These are phyloP conservation scores for Hiodon alosoides DNA, from an alignment of 2,113 vertebrate species.

Conservation along the genomic window DNA sequence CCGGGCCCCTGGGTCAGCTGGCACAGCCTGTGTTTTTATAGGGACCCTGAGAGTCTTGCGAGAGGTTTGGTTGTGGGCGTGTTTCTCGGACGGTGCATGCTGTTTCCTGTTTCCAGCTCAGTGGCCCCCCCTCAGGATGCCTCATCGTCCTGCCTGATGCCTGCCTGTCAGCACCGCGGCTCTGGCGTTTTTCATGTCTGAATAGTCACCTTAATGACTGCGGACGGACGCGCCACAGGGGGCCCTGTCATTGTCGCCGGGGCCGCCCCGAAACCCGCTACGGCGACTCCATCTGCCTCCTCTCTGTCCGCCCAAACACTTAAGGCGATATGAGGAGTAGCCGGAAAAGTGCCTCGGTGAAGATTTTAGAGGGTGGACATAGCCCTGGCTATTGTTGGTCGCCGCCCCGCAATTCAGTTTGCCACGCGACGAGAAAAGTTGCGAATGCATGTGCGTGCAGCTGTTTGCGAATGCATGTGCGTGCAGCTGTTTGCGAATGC, in stretches of 20 bases:
- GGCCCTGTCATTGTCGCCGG: conserved; percentile 78
- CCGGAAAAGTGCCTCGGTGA: conserved; percentile 80
- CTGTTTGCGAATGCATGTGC: background rate
- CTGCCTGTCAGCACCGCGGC: conserved; percentile 81
- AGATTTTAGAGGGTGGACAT: conserved; percentile 33
- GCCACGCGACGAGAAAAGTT: background rate
- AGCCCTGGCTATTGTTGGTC: background rate
- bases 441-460: background rate
- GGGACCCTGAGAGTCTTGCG: conserved; percentile 57
- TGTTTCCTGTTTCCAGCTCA: conserved; percentile 57
- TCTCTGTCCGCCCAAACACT: conserved; percentile 60
- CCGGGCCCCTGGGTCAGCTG: too few species aligned
- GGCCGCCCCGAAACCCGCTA: conserved; percentile 71
- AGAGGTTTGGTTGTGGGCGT: conserved; percentile 48
- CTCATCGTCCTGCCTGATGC: conserved; percentile 79
- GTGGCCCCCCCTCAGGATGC: conserved; percentile 56
- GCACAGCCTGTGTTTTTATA: conserved; percentile 39
- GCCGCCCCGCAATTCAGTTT: background rate
- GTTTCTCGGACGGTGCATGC: conserved; percentile 60
- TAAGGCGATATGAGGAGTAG: conserved; percentile 78
- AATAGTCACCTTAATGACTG: conserved; percentile 90
- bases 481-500: background rate
- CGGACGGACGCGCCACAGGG: conserved; percentile 82
- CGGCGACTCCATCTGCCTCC: conserved; percentile 22
- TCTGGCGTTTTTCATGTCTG: conserved; percentile 86